Evolutionary conservation across 2,113 vertebrate species (phyloP).

Genomic region (Nibea coibor): DNA sequence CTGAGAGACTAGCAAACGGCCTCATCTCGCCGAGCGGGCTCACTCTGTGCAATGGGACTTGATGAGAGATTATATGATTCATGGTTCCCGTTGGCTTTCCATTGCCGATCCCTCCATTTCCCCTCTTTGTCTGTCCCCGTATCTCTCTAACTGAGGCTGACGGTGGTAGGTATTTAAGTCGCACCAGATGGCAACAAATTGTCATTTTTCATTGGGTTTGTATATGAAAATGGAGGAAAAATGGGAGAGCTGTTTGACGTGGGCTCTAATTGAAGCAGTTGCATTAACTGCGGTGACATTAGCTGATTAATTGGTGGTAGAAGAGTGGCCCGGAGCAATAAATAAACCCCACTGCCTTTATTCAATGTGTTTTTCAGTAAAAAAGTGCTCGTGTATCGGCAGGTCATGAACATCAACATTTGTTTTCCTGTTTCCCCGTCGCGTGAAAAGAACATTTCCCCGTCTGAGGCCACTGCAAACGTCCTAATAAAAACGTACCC

Average conservation of each 20-base stretch:
- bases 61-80: conserved; percentile 70
- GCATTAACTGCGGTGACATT: conserved; percentile 86
- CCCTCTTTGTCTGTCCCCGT: conserved; percentile 22
- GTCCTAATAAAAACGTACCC: conserved; percentile 43
- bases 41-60: conserved; percentile 56
- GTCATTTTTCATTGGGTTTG: conserved; percentile 75
- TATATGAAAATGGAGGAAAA: conserved; percentile 73
- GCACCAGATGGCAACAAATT: conserved; percentile 86
- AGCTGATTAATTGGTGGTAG: conserved; percentile 84
- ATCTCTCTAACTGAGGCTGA: conserved; percentile 33
- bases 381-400: not conserved
- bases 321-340: conserved; percentile 21
- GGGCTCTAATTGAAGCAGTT: conserved; percentile 83
- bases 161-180: conserved; percentile 63
- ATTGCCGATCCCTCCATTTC: conserved; percentile 45
- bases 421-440: conserved; percentile 24
- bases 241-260: conserved; percentile 82
- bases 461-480: conserved; percentile 1
- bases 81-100: conserved; percentile 66
- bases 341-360: conserved; percentile 20
- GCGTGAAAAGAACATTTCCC: not conserved
- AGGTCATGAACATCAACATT: conserved; percentile 26
- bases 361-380: not conserved
- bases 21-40: conserved; percentile 46
- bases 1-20: conserved; percentile 58